These are phyloP conservation scores for Mormyrus iriodes DNA, from an alignment of 2,113 vertebrate genomes.

Conservation along the genomic window DNA sequence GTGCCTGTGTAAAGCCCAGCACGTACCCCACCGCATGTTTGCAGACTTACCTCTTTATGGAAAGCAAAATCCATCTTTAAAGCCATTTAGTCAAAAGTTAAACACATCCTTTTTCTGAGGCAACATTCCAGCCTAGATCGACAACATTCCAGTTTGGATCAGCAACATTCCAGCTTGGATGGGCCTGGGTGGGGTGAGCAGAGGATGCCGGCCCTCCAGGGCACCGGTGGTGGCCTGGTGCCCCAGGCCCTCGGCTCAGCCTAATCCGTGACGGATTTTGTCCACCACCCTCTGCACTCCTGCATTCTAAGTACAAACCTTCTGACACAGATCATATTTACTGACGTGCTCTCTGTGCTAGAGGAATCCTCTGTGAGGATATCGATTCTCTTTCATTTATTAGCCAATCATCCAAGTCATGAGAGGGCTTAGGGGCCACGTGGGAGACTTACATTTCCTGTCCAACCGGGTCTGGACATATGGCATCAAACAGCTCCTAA, in stretches of 20 bases:
- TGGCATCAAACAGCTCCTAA: background rate
- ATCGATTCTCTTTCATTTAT: background rate
- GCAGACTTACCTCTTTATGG: background rate
- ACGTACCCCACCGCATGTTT: background rate
- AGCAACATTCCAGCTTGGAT: background rate
- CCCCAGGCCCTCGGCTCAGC: background rate
- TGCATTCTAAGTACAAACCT: background rate
- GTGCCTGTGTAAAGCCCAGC: background rate
- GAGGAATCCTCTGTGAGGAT: background rate
- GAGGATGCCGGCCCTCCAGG: background rate
- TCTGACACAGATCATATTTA: background rate
- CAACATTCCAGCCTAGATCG: background rate
- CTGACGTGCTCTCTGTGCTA: background rate
- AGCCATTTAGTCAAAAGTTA: background rate
- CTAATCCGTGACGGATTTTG: background rate
- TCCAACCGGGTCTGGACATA: background rate
- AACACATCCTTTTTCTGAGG: background rate
- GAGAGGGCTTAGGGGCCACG: background rate
- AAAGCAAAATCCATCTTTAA: background rate
- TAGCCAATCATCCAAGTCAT: background rate
- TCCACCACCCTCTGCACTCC: background rate
- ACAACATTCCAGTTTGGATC: background rate
- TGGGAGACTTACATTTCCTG: background rate
- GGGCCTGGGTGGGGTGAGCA: background rate
- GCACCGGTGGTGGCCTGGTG: background rate